Conservation (phyloP, 1,140 invertebrate genomes). For the Drosophila gunungcola region DNA sequence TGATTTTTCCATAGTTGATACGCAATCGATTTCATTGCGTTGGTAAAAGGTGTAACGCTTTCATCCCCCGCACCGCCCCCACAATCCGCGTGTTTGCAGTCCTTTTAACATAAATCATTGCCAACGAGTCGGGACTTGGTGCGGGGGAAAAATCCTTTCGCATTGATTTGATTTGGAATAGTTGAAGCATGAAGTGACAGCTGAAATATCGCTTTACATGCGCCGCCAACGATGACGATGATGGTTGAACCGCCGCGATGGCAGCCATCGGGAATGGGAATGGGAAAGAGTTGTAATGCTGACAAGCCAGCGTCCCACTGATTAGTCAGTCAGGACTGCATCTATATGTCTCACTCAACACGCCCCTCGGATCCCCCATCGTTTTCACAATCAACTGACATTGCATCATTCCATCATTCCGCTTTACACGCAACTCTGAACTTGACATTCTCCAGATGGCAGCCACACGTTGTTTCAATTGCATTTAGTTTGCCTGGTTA, state of each 20-base stretch:
- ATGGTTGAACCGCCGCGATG: constrained; percentile 27
- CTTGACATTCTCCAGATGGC: constrained; percentile 65
- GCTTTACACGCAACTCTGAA: constrained; percentile 61
- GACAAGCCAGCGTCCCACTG: constrained; percentile 61
- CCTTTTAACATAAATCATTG: constrained; percentile 80
- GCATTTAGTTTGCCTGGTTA: constrained; percentile 38
- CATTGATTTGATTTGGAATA: constrained; percentile 81
- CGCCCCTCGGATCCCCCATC: neutral
- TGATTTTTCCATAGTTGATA: constrained; percentile 16
- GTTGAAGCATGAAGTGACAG: constrained; percentile 80
- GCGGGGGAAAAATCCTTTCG: constrained; percentile 56
- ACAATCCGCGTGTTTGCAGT: constrained; percentile 39
- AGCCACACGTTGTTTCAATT: constrained; percentile 36
- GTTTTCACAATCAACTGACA: constrained; percentile 15
- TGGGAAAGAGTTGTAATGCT: constrained; percentile 15
- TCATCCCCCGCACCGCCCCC: neutral
- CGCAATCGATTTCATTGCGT: constrained; percentile 49
- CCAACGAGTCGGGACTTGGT: constrained; percentile 16
- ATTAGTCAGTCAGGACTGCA: constrained; percentile 67
- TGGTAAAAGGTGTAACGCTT: constrained; percentile 45
- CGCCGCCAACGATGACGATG: constrained; percentile 51
- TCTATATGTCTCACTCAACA: constrained; percentile 23
- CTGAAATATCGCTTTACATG: constrained; percentile 80
- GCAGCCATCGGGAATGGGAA: constrained; percentile 2
- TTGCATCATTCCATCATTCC: constrained; percentile 40